Evolutionary conservation across 2,888 invertebrate genomes (phyloP), one percentile per base, ranked within the genome.

Genomic region (Anthophora plumipes): DNA sequence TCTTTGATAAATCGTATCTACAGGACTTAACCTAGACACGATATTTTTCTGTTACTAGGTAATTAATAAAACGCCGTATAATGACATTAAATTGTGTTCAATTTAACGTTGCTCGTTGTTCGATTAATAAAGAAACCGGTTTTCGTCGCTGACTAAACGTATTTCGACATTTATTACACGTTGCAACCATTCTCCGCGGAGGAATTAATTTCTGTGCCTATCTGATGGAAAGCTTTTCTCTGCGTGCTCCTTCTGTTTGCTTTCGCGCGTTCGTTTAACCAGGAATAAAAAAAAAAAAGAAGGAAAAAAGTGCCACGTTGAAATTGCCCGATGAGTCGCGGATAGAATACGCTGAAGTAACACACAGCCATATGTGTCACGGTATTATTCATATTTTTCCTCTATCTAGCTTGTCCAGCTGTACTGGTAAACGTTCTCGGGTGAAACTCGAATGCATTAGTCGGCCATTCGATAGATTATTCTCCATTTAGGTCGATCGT

Each of bases 121-220:
- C 59, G 22, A 73, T 73, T 52, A 61, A 67, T 48, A 67, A 54
- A 48, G 12, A 74, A 76, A 76, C 63, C 48, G 67, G 75, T 77
- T 74, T 60, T n/a, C 75, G 59, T 77, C 61, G 39, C 11, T 17
- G 48, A 17, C n/a, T 55, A 55, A 55, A 55, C 9, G 7, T 22
- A 68, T 68, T 75, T 61, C 61, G 20, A 39, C 46, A 22, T 75
- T 77, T 61, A 75, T 77, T 77, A 54, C 50, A 39, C 66, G 52
- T 25, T n/a, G 11, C 60, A 39, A 54, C 39, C n/a, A 31, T 31
- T 31, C 20, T 37, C 14, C 46, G 41, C 17, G 52, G 39, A 14
- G 20, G 60, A 61, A 60, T 77, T 75, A 67, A 75, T 75, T 77
- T 60, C 67, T 61, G 17, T 31, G 20, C 5, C n/a, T 39, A 54